Percentiles rank a stretch among this genome's conserved stretches.
phyloP scores from a whole-genome alignment of 2,888 invertebrate genomes.

The Dynastes tityus region DNA sequence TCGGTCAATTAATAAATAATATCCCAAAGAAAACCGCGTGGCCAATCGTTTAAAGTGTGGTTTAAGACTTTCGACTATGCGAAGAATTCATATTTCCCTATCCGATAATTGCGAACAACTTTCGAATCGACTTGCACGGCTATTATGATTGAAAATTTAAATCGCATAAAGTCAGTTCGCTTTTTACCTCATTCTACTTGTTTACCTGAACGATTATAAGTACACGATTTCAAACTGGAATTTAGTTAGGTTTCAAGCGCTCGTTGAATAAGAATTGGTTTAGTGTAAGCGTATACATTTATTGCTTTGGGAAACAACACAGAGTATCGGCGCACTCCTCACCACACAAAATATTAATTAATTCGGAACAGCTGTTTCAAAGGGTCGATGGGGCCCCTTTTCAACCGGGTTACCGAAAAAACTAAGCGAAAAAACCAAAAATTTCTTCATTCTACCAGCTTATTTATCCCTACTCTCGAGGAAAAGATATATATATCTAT shows the following conservation, averaged over 20 bases:
- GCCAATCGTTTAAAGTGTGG: slow-evolving; percentile 23
- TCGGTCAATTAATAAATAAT: background rate
- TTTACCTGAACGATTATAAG: slow-evolving; percentile 5
- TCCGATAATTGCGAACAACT: slow-evolving; percentile 31
- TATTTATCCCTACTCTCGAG: no score
- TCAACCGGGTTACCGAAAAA: no score
- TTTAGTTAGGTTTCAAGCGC: background rate
- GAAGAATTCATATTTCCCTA: slow-evolving; percentile 34
- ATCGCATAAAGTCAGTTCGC: background rate
- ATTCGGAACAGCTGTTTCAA: no score
- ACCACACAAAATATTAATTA: no score
- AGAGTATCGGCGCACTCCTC: no score
- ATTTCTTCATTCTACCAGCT: no score
- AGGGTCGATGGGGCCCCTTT: no score
- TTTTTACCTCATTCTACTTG: background rate
- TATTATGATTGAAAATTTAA: slow-evolving; percentile 35
- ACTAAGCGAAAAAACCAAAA: no score
- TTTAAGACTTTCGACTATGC: slow-evolving; percentile 35
- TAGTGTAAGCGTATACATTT: no score
- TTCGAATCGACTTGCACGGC: slow-evolving; percentile 31
- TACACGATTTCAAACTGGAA: slow-evolving; percentile 5
- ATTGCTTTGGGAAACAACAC: no score
- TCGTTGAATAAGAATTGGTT: background rate
- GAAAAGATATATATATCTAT: no score
- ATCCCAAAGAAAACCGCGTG: slow-evolving; percentile 26